Percentiles rank a stretch among this genome's conserved stretches.
These are phyloP conservation scores for Acipenser transmontanus DNA, from an alignment of 2,797 vertebrate genomes.

Conservation along the genomic window DNA sequence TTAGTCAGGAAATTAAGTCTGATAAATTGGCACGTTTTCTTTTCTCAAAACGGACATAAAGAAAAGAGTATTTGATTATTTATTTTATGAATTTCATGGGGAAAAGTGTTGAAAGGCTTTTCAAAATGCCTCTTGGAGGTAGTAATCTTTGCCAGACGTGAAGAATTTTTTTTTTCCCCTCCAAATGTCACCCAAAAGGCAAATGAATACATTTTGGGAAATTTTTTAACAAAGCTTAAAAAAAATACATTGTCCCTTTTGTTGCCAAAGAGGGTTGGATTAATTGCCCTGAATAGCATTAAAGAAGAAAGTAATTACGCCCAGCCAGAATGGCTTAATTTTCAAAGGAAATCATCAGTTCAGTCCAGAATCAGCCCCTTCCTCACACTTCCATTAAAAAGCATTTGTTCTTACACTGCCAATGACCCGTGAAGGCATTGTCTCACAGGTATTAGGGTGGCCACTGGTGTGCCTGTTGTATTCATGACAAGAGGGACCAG, in stretches of 20 bases:
- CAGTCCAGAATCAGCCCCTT: constrained; percentile 36
- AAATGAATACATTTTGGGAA: constrained; percentile 21
- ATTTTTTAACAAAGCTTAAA: constrained; percentile 13
- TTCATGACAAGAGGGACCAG: constrained; percentile 31
- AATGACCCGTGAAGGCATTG: constrained; percentile 37
- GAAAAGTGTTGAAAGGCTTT: too few species aligned
- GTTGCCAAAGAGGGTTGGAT: constrained; percentile 11
- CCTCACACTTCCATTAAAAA: constrained; percentile 41
- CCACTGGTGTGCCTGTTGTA: constrained; percentile 15
- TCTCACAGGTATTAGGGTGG: constrained; percentile 13
- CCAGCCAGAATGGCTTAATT: constrained; percentile 55
- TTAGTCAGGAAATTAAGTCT: too few species aligned
- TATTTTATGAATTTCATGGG: too few species aligned
- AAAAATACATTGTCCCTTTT: constrained; percentile 20
- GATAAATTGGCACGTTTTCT: too few species aligned
- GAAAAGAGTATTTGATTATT: too few species aligned
- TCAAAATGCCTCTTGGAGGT: too few species aligned
- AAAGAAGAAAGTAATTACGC: constrained; percentile 42
- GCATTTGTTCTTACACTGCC: constrained; percentile 37
- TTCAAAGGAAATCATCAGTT: constrained; percentile 56
- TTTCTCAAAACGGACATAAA: too few species aligned
- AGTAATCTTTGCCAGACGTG: too few species aligned
- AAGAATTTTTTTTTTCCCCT: too few species aligned
- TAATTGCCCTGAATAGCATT: constrained; percentile 38
- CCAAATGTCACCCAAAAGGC: constrained; percentile 2